Base-by-base conservation (phyloP, 2,113 vertebrate species). In the Eulemur macaco region DNA sequence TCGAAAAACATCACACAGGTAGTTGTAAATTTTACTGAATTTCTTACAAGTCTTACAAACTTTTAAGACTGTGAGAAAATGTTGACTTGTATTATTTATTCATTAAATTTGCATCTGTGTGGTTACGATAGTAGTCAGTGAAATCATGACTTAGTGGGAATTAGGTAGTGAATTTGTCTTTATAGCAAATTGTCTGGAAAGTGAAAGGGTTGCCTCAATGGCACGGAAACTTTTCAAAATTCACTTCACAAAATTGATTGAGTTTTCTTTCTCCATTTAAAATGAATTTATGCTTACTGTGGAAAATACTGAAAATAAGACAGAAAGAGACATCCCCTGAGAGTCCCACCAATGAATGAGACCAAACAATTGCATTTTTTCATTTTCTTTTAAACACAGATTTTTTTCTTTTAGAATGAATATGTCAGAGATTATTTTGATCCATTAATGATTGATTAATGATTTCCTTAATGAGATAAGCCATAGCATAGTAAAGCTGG, bases 371-470 rank as follows among this genome's bases (percentile, higher is more conserved):
- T 68, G 15, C 13, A 37, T 52, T 92, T 77, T 97, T 54, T 31
- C 39, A 5, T 42, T 95, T 9, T 87, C n/a, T 89, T 74, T 86
- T 56, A 85, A 81, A 25, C 50, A 37, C 52, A 69, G 6, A 0
- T 14, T n/a, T 71, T 71, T 63, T 84, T 87, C 25, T 97, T 73
- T 92, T 71, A 58, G 69, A 77, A 71, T 42, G 11, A 90, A 52
- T 60, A 23, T 74, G 18, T 81, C 39, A 97, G 34, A 47, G 34
- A 69, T 69, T 64, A 88, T 83, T 92, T 96, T 95, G 52, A 94
- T 71, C 84, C 29, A 18, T 91, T 76, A 58, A 23, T 58, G 56
- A 64, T 68, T 78, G 63, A 58, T 69, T n/a, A 87, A 78, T 94
- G 63, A 64, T 64, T 66, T 96, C 34, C 81, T 92, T 84, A 83